Conservation (phyloP, 2,888 invertebrate genomes). For the Drosophila niveifrons region DNA sequence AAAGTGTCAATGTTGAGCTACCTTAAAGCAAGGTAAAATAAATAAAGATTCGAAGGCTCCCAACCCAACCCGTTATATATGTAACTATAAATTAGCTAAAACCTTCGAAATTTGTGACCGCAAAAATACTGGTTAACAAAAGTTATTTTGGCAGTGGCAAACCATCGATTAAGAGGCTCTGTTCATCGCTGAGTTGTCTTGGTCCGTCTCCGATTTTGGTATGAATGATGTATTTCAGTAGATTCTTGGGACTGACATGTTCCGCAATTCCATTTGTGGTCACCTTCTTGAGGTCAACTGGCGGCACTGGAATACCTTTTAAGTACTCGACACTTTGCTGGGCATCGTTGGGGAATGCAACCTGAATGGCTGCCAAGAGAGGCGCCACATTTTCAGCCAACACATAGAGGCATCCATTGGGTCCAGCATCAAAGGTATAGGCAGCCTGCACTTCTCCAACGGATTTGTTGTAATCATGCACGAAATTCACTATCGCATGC, state of each 20-base stretch:
- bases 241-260: constrained; percentile 84
- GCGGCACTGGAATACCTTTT: constrained; percentile 86
- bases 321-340: constrained; percentile 86
- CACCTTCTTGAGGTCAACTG: constrained; percentile 10
- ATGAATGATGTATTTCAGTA: constrained; percentile 93
- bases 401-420: constrained; percentile 96
- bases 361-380: constrained; percentile 89
- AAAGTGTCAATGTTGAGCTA: constrained; percentile 7
- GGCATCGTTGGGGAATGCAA: constrained; percentile 89
- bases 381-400: constrained; percentile 90
- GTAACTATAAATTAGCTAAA: neutral
- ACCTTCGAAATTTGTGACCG: constrained; percentile 10
- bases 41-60: neutral
- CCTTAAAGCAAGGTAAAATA: neutral
- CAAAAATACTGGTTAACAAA: neutral
- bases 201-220: constrained; percentile 94
- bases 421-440: constrained; percentile 99
- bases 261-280: constrained; percentile 43
- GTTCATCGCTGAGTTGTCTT: constrained; percentile 79
- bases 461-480: constrained; percentile 93
- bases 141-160: constrained; percentile 57
- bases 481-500: constrained; percentile 90
- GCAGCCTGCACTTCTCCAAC: constrained; percentile 90
- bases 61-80: neutral
- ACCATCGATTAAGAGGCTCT: constrained; percentile 86